A percentile compares a stretch with the other conserved stretches of the same genome.
Evolutionary conservation across 2,888 invertebrate genomes (phyloP).

Genomic region (Epistrophe eligans): DNA sequence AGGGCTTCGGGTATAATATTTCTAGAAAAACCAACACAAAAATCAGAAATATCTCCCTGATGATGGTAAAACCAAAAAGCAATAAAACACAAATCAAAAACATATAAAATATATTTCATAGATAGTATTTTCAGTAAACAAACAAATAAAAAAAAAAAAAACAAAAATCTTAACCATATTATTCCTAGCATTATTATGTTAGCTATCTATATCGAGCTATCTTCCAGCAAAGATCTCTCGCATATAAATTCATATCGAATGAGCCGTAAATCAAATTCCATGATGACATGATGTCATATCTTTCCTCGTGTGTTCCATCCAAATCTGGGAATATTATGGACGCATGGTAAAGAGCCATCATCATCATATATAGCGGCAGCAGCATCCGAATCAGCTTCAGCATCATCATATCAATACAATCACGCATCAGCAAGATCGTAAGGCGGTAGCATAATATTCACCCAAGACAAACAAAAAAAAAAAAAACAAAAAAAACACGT

Average conservation of each 20-base stretch:
- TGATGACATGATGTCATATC: slow-evolving; percentile 78
- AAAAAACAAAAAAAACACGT: slow-evolving; percentile 38
- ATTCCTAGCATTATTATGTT: slow-evolving; percentile 9
- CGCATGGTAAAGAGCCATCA: slow-evolving; percentile 60
- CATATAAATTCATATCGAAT: slow-evolving; percentile 77
- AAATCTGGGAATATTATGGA: not conserved
- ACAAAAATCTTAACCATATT: not conserved
- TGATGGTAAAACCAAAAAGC: not conserved
- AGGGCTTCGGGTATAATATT: slow-evolving; percentile 44
- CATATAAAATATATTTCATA: slow-evolving; percentile 65
- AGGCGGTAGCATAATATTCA: slow-evolving; percentile 65
- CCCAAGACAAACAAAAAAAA: slow-evolving; percentile 23
- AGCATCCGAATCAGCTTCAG: slow-evolving; percentile 37
- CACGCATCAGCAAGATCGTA: slow-evolving; percentile 49
- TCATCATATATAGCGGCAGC: not conserved
- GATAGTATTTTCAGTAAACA: slow-evolving; percentile 37
- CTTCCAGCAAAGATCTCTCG: slow-evolving; percentile 59
- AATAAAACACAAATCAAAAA: slow-evolving; percentile 73
- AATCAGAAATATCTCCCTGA: slow-evolving; percentile 19
- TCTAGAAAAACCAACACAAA: slow-evolving; percentile 34
- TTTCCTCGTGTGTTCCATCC: slow-evolving; percentile 42
- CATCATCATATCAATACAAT: slow-evolving; percentile 9
- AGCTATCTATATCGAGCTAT: slow-evolving; percentile 13
- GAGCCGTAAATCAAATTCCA: slow-evolving; percentile 78
- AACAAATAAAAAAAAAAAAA: slow-evolving; percentile 12